Evolutionary conservation across 2,113 vertebrate species (phyloP).

Genomic region (Cochlearius cochlearius): DNA sequence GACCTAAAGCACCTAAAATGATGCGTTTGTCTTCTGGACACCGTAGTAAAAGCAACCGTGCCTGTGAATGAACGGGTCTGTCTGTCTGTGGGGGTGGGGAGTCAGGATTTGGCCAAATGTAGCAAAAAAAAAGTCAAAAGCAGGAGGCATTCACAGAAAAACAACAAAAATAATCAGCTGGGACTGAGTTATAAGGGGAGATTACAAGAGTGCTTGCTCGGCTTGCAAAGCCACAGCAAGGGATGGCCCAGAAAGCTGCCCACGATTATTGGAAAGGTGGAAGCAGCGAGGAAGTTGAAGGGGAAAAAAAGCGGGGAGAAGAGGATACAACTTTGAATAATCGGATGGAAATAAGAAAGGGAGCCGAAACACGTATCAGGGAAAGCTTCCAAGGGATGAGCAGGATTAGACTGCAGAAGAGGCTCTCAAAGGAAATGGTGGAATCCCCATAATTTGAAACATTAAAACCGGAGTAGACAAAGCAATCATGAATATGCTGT

Average conservation of each 20-base stretch:
- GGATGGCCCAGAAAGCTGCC: background rate
- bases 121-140: background rate
- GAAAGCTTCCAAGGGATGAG: slow-evolving; percentile 35
- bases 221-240: background rate
- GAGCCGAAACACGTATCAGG: accelerated
- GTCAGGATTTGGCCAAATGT: background rate
- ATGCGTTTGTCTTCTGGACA: background rate
- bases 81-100: background rate
- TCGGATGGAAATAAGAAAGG: background rate
- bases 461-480: slow-evolving; percentile 30
- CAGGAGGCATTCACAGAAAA: background rate
- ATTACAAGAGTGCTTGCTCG: background rate
- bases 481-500: background rate
- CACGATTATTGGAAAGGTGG: background rate
- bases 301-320: background rate
- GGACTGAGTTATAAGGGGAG: background rate
- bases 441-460: slow-evolving; percentile 42
- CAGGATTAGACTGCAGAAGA: background rate
- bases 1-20: background rate
- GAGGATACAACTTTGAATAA: background rate
- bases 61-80: background rate
- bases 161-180: background rate
- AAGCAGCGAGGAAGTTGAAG: background rate
- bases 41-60: accelerated
- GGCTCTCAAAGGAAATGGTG: slow-evolving; percentile 33